Evolutionary conservation across 2,888 invertebrate species (phyloP).

Genomic region (Drosophila gaucha): DNA sequence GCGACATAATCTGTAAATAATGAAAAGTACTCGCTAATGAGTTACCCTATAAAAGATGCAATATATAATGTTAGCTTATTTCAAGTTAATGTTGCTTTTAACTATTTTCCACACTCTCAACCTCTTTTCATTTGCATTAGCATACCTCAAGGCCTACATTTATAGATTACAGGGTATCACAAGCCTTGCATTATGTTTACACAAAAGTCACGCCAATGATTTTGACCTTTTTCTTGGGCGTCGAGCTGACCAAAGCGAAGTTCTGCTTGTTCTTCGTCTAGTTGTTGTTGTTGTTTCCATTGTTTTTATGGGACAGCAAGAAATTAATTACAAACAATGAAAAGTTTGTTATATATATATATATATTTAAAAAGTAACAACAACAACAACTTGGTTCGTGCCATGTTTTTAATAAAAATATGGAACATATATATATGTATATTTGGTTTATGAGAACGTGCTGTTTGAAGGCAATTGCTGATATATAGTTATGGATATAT

Average conservation of each 20-base stretch:
- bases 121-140: too few species aligned
- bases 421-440: not conserved
- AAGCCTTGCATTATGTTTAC: slow-evolving; percentile 60
- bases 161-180: slow-evolving; percentile 17
- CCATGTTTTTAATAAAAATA: slow-evolving; percentile 22
- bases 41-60: not conserved
- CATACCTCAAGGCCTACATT: not conserved
- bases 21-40: not conserved
- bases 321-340: slow-evolving; percentile 74
- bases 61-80: too few species aligned
- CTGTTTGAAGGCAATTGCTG: slow-evolving; percentile 29
- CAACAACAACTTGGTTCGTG: slow-evolving; percentile 41
- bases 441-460: slow-evolving; percentile 28
- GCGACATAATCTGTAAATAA: not conserved
- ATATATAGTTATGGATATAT: not conserved
- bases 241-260: slow-evolving; percentile 52
- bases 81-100: too few species aligned
- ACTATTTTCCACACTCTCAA: too few species aligned
- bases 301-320: slow-evolving; percentile 41
- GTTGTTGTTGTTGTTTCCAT: slow-evolving; percentile 26
- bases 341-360: slow-evolving; percentile 10
- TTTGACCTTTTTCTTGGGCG: slow-evolving; percentile 66
- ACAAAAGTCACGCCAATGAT: slow-evolving; percentile 61
- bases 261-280: slow-evolving; percentile 10
- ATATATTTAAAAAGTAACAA: slow-evolving; percentile 27